phyloP scores from a whole-genome alignment of 2,888 invertebrate species.

The Morpho helenor region DNA sequence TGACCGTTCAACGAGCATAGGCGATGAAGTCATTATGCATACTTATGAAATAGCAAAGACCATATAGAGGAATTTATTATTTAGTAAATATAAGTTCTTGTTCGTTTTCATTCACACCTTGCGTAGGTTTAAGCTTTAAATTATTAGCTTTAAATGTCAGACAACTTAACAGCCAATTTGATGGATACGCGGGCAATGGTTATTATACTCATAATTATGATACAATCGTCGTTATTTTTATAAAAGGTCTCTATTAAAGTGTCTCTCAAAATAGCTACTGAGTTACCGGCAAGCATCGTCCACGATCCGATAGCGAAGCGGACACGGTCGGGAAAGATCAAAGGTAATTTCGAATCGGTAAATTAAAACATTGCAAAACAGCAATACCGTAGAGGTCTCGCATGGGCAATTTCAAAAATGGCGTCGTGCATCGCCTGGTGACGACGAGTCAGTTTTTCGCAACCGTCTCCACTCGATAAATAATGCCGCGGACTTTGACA shows the following conservation, averaged over 20 bases:
- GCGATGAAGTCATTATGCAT: constrained; percentile 64
- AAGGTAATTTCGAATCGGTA: constrained; percentile 46
- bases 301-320: constrained; percentile 30
- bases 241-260: constrained; percentile 6
- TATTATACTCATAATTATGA: constrained; percentile 5
- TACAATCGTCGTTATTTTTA: constrained; percentile 11
- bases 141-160: constrained; percentile 25
- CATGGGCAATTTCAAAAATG: constrained; percentile 72
- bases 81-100: constrained; percentile 19
- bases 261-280: constrained; percentile 12
- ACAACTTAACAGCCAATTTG: constrained; percentile 11
- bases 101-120: constrained; percentile 34
- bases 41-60: constrained; percentile 50
- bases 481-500: constrained; percentile 77
- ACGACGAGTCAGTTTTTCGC: constrained; percentile 75
- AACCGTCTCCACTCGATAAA: constrained; percentile 78
- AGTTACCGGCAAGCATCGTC: constrained; percentile 20
- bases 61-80: constrained; percentile 21
- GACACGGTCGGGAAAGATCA: constrained; percentile 67
- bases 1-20: constrained; percentile 35
- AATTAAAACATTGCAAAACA: constrained; percentile 76
- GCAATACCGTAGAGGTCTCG: constrained; percentile 60
- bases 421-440: constrained; percentile 61
- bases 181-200: constrained; percentile 7
- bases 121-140: constrained; percentile 28